phyloP scores from a whole-genome alignment of 2,113 vertebrate genomes.

The Cathartes aura region DNA sequence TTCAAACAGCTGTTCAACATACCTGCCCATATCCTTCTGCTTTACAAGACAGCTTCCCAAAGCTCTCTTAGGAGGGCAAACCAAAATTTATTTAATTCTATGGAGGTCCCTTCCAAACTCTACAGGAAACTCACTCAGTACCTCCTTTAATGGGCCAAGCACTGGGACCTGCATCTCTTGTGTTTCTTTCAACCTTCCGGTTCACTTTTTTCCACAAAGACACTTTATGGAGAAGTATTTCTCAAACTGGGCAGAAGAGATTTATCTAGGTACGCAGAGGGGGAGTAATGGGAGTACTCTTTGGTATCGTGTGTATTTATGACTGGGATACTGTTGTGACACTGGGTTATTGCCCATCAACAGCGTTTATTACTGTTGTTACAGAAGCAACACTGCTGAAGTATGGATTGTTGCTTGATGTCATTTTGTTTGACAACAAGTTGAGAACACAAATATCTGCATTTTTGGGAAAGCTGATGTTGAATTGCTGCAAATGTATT shows the following conservation, averaged over 20 bases:
- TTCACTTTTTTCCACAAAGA: background rate
- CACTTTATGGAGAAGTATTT: background rate
- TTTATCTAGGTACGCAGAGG: background rate
- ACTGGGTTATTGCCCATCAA: background rate
- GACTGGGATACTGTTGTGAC: background rate
- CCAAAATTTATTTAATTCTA: background rate
- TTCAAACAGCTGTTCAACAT: background rate
- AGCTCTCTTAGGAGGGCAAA: background rate
- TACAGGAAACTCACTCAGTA: background rate
- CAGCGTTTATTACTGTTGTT: background rate
- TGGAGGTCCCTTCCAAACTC: background rate
- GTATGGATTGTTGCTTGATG: background rate
- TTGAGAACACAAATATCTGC: background rate
- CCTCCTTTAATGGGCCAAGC: background rate
- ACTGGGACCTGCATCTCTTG: background rate
- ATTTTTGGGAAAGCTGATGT: background rate
- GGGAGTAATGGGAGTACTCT: background rate
- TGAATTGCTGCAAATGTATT: background rate
- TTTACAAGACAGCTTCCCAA: background rate
- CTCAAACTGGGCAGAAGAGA: background rate
- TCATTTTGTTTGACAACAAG: conserved; percentile 11
- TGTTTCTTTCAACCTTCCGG: background rate
- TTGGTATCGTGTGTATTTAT: fast-evolving
- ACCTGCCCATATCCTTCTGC: background rate
- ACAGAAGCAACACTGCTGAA: background rate